phyloP scores from a whole-genome alignment of 1,140 invertebrate genomes.

The Drosophila quadrilineata region DNA sequence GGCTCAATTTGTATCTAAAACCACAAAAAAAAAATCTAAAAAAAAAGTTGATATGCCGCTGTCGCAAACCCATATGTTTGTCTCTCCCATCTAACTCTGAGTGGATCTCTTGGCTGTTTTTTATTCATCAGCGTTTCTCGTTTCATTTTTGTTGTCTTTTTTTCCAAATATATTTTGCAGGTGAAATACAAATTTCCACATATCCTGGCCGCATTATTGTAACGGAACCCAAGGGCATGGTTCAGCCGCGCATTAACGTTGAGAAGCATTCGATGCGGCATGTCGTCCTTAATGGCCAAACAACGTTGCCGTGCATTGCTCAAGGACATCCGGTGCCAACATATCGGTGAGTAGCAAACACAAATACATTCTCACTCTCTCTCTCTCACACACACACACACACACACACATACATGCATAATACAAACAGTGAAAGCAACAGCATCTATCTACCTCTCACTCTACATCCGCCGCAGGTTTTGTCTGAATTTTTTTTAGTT shows the following conservation, averaged over 20 bases:
- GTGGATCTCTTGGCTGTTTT: neutral
- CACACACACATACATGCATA: no score
- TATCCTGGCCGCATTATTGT: conserved; percentile 86
- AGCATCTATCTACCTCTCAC: no score
- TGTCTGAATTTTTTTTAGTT: neutral
- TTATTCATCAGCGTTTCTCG: neutral
- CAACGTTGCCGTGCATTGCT: conserved; percentile 88
- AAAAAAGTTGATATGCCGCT: no score
- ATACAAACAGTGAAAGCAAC: conserved; percentile 23
- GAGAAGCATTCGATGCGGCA: conserved; percentile 86
- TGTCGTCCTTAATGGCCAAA: conserved; percentile 86
- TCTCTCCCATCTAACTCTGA: neutral
- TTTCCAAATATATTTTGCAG: conserved; percentile 64
- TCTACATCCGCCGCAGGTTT: conserved; percentile 18
- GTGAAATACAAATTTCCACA: conserved; percentile 85
- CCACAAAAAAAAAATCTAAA: conserved; percentile 4
- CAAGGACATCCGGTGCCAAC: conserved; percentile 89
- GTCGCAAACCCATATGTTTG: conserved; percentile 39
- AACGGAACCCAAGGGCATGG: conserved; percentile 87
- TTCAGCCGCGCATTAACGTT: conserved; percentile 86
- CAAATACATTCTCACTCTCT: no score
- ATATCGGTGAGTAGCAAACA: conserved; percentile 84
- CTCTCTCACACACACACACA: no score
- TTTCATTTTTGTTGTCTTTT: neutral
- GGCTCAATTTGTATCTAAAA: conserved; percentile 8